Conservation (phyloP, 2,113 vertebrate genomes). For the Cyanocitta stelleri region DNA sequence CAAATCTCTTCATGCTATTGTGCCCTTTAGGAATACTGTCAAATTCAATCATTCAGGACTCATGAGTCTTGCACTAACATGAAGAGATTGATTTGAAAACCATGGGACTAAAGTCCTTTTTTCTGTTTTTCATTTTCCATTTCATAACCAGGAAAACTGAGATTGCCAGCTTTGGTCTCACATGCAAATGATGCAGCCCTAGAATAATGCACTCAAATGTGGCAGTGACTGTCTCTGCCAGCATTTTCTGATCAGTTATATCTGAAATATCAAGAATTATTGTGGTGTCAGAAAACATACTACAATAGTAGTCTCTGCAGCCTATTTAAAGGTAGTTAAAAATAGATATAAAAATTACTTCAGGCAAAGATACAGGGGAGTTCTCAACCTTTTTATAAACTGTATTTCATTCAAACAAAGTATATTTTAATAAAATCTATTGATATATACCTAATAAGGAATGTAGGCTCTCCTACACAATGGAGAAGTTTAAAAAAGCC, state of each 20-base stretch:
- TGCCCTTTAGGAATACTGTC: slow-evolving; percentile 54
- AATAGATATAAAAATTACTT: neutral
- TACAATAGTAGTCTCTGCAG: neutral
- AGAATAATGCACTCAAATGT: neutral
- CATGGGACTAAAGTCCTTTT: neutral
- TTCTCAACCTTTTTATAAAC: neutral
- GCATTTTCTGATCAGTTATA: neutral
- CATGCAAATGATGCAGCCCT: neutral
- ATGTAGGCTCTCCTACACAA: neutral
- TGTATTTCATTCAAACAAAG: neutral
- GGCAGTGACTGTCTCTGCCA: neutral
- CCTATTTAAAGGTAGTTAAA: neutral
- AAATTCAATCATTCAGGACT: slow-evolving; percentile 50
- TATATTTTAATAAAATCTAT: neutral
- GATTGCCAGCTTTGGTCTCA: slow-evolving; percentile 43
- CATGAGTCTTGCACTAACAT: slow-evolving; percentile 25
- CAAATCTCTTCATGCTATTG: slow-evolving; percentile 30
- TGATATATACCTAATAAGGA: neutral
- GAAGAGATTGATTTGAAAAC: slow-evolving; percentile 52
- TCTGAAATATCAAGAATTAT: neutral
- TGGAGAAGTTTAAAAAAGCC: neutral
- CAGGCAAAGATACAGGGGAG: neutral
- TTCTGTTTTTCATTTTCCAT: slow-evolving; percentile 29
- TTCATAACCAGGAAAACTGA: slow-evolving; percentile 16
- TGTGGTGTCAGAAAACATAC: neutral